Evolutionary conservation across 2,797 vertebrate species (phyloP).

Genomic region (Eutrigla gurnardus): DNA sequence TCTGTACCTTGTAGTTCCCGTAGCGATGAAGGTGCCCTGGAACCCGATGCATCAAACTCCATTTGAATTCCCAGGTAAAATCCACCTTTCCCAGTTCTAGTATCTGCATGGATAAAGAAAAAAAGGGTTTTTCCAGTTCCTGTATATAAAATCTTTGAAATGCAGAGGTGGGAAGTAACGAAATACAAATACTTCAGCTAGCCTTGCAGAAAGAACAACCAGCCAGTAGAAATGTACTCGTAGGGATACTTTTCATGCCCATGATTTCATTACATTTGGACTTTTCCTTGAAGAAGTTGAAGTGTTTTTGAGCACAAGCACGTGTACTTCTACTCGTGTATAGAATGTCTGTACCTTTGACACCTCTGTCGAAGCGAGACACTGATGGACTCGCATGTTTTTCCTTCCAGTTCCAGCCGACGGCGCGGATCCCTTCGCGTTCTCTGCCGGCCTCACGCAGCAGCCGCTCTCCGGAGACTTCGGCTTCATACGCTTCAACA

Average conservation of each 20-base stretch:
- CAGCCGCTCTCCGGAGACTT: conserved; percentile 84
- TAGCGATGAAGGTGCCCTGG: conserved; percentile 69
- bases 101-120: not conserved
- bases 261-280: too few species aligned
- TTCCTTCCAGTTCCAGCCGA: conserved; percentile 60
- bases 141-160: too few species aligned
- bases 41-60: conserved; percentile 57
- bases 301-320: too few species aligned
- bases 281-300: too few species aligned
- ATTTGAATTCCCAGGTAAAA: conserved; percentile 73
- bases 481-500: conserved; percentile 92
- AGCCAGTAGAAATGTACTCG: too few species aligned
- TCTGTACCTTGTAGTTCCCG: conserved; percentile 53
- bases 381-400: not conserved
- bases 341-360: too few species aligned
- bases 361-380: not conserved
- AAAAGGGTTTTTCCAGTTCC: not conserved
- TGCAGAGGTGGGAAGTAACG: too few species aligned
- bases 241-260: too few species aligned
- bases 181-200: too few species aligned
- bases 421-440: conserved; percentile 86
- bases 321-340: too few species aligned
- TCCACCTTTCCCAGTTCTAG: not conserved
- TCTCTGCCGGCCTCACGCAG: conserved; percentile 92
- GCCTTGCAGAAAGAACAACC: too few species aligned